Percentiles rank a stretch among this genome's conserved stretches.
Evolutionary conservation across 2,888 invertebrate species (phyloP).

Genomic region (Lasioglossum malachurum): DNA sequence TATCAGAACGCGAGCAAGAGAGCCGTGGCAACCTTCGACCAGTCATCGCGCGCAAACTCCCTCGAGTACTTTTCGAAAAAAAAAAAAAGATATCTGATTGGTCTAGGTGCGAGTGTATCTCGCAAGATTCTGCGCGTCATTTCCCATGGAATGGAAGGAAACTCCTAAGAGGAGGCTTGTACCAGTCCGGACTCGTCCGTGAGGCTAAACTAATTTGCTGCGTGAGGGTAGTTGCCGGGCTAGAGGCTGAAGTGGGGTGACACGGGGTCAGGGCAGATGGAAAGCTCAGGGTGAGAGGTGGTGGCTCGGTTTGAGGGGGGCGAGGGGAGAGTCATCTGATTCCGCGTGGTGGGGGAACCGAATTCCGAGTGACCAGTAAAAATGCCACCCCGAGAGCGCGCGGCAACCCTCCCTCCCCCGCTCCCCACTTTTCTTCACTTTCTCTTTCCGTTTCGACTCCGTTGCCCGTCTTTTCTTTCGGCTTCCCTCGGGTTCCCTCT

Average conservation of each 20-base stretch:
- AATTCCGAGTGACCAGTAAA: constrained; percentile 78
- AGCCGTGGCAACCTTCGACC: neutral
- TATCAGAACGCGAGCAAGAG: neutral
- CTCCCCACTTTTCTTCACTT: constrained; percentile 40
- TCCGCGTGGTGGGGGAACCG: constrained; percentile 63
- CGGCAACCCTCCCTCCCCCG: constrained; percentile 19
- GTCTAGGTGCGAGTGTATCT: constrained; percentile 50
- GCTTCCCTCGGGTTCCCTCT: constrained; percentile 40
- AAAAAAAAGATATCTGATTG: constrained; percentile 37
- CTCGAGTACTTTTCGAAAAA: constrained; percentile 47
- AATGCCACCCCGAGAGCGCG: constrained; percentile 65
- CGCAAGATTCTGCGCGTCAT: constrained; percentile 67
- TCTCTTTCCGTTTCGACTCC: constrained; percentile 49
- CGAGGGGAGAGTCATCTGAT: constrained; percentile 58
- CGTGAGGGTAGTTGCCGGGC: constrained; percentile 66
- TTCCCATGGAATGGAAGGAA: constrained; percentile 65
- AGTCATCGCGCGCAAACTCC: constrained; percentile 34
- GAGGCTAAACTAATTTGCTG: constrained; percentile 78
- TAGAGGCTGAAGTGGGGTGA: constrained; percentile 69
- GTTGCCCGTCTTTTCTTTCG: constrained; percentile 40
- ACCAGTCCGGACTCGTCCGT: constrained; percentile 67
- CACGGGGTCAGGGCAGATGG: constrained; percentile 58
- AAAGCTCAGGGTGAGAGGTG: constrained; percentile 36
- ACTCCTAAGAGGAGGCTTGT: constrained; percentile 62
- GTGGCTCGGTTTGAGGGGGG: constrained; percentile 12